Evolutionary conservation across 2,888 invertebrate genomes (phyloP), one percentile per base, ranked within the genome.

Genomic region (Xestia xanthographa): DNA sequence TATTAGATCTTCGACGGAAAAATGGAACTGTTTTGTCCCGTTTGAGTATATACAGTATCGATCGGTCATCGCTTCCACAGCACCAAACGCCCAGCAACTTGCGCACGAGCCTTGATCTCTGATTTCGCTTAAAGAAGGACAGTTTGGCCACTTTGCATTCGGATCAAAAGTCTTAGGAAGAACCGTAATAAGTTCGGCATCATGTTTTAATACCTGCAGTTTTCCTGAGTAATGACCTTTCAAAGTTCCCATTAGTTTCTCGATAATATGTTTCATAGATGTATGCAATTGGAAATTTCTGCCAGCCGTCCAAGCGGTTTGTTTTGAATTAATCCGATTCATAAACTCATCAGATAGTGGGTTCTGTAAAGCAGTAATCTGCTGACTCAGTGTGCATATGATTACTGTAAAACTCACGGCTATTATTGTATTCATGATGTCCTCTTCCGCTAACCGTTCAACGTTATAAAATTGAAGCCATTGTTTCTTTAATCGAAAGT

Each of bases 31-130:
- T 56, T 70, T 45, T 12, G 71, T 80, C 4, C 60, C 77, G 4
- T 75, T 77, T 60, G 83, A 75, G 50, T 50, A 34, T 70, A 83
- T 84, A 53, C 83, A 83, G 65, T 83, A 97, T 72, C 99, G 97
- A 94, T 99, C 99, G 1, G 98, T 98, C 98, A 99, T 99, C 4
- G 98, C 98, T 94, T 98, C 98, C 0, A 98, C 99, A 17, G 99
- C 98, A 56, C 98, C 99, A 93, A 99, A 98, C 1, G 99, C 99
- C 99, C 99, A 99, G 95, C 99, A 99, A 62, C 99, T 99, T 43
- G 99, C 99, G 92, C 99, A 99, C 34, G 98, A 98, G 12, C 98
- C 98, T 87, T 99, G 98, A 94, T 99, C 98, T 87, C 98, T 97
- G 79, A 99, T 97, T 95, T 98, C 98, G 70, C 97, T 97, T 88